Evolutionary conservation across 2,113 vertebrate species (phyloP), one percentile per base, ranked within the genome.

Genomic region (Dromiciops gliroides): DNA sequence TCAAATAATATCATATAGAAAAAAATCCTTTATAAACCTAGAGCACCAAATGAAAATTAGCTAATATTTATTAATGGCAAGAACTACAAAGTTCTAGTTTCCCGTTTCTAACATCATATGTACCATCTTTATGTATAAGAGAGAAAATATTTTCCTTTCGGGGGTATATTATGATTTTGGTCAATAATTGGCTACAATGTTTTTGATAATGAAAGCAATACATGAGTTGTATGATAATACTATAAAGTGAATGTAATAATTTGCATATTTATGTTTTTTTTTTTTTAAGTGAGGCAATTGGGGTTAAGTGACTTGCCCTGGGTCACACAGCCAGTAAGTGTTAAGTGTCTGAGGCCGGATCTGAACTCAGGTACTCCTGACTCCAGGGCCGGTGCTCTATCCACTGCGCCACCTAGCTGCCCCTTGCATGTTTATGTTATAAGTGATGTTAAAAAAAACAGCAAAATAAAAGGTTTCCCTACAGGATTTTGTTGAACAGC

Each of bases 391-490:
- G n/a, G n/a, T n/a, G n/a, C n/a, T n/a, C n/a, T n/a, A n/a, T n/a
- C n/a, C n/a, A n/a, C n/a, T n/a, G n/a, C n/a, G n/a, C n/a, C n/a
- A n/a, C n/a, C n/a, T n/a, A n/a, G n/a, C n/a, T n/a, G n/a, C n/a
- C n/a, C n/a, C n/a, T n/a, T n/a, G n/a, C n/a, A n/a, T n/a, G 50
- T 50, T 50, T 50, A 50, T 53, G 25, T 26, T 83, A 8, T 44
- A 60, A 60, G n/a, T 83, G 4, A 83, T 2, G 44, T n/a, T 83
- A 8, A 8, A 7, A 95, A 96, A 94, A 90, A 94, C 89, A 94
- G 37, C 92, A 94, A 92, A 94, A 94, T 93, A 91, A 96, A 95
- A 48, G 2, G 94, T 96, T 96, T 95, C 90, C 92, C 93, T 93
- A 93, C 48, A 91, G 94, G 89, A 94, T 92, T 96, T 90, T 96